Conservation (phyloP, 2,797 vertebrate genomes). For the Aselliscus stoliczkanus region DNA sequence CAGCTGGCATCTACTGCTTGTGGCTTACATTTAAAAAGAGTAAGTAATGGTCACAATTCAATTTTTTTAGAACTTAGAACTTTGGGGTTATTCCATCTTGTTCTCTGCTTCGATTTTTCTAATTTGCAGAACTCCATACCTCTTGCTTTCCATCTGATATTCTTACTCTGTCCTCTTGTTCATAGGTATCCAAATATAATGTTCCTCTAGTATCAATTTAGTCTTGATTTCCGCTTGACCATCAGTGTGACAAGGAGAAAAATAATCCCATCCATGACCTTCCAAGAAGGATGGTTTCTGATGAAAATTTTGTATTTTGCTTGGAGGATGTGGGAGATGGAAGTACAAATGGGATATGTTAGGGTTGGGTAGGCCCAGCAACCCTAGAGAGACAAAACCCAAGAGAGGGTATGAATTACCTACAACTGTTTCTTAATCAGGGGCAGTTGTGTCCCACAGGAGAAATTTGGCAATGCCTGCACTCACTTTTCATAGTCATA, state of each 20-base stretch:
- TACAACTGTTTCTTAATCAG: not conserved
- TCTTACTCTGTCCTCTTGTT: too few species aligned
- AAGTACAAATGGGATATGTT: not conserved
- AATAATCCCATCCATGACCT: not conserved
- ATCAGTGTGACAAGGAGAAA: too few species aligned
- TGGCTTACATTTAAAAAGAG: not conserved
- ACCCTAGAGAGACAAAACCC: not conserved
- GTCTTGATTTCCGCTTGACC: not conserved
- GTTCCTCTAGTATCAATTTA: accelerated
- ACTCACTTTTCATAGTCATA: too few species aligned
- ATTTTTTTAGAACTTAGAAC: not conserved
- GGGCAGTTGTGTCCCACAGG: accelerated
- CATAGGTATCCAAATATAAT: too few species aligned
- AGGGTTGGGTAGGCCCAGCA: not conserved
- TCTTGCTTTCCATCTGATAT: accelerated
- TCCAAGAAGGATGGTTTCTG: not conserved
- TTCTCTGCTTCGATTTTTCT: not conserved
- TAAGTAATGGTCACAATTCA: accelerated
- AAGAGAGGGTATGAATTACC: not conserved
- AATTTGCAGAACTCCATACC: accelerated
- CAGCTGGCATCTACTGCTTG: accelerated
- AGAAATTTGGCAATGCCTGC: not conserved
- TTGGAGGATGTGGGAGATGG: not conserved
- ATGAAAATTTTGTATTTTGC: too few species aligned
- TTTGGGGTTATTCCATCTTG: not conserved